Percentiles rank a stretch among this genome's conserved stretches.
Conservation (phyloP, 1,140 invertebrate species). For the Neodiprion pinetum region DNA sequence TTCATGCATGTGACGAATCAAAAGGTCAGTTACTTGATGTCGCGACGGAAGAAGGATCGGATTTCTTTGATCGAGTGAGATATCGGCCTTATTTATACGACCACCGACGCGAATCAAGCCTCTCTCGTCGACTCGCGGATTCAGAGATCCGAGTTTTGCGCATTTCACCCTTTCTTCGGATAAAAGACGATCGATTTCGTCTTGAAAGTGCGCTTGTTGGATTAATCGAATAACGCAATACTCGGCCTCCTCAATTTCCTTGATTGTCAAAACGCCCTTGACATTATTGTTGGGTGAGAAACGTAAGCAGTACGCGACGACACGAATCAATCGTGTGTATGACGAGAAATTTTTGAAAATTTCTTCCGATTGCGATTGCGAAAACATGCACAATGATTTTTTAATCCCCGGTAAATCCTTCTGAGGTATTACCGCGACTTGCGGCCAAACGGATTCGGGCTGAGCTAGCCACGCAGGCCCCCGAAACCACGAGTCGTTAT, state of each 20-base stretch:
- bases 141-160: conserved; percentile 34
- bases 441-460: conserved; percentile 22
- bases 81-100: conserved; percentile 40
- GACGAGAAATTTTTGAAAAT: conserved; percentile 8
- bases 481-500: conserved; percentile 21
- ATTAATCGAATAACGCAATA: conserved; percentile 20
- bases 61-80: conserved; percentile 46
- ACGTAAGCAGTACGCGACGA: background rate
- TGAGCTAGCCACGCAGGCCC: conserved; percentile 23
- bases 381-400: conserved; percentile 22
- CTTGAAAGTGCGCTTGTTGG: conserved; percentile 22
- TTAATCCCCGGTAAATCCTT: conserved; percentile 22
- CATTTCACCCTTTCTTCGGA: conserved; percentile 20
- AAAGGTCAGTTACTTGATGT: conserved; percentile 40
- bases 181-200: conserved; percentile 20
- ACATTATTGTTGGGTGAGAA: conserved; percentile 6
- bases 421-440: conserved; percentile 9
- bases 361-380: conserved; percentile 22
- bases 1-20: conserved; percentile 44
- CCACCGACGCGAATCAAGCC: conserved; percentile 55
- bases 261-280: conserved; percentile 20
- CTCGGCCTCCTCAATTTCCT: conserved; percentile 21
- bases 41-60: conserved; percentile 51
- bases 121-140: conserved; percentile 47
- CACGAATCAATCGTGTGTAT: background rate